These are phyloP conservation scores for Melanaphis sacchari DNA, from an alignment of 1,140 invertebrate species.

Conservation along the genomic window DNA sequence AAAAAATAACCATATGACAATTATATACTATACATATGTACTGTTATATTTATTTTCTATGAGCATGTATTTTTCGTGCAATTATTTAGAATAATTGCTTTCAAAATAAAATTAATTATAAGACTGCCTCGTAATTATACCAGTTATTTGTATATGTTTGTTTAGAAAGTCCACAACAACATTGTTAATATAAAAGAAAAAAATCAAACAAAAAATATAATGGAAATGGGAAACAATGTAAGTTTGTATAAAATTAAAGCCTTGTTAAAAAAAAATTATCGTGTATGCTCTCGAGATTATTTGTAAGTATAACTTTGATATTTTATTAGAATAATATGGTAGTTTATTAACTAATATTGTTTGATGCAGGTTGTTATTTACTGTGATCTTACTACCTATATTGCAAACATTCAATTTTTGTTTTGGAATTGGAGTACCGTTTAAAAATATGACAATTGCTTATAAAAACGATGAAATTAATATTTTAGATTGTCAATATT, in stretches of 20 bases:
- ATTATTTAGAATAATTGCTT: background rate
- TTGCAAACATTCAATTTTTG: constrained; percentile 38
- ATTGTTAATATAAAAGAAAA: background rate
- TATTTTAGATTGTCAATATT: constrained; percentile 22
- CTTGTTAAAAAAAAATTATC: constrained; percentile 30
- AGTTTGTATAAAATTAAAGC: constrained; percentile 1
- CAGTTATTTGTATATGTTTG: background rate
- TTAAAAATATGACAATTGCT: constrained; percentile 31
- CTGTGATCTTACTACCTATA: background rate
- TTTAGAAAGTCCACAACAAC: background rate
- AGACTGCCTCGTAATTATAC: background rate
- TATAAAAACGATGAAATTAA: constrained; percentile 40
- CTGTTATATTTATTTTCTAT: background rate
- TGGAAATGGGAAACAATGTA: background rate
- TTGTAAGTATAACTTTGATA: background rate
- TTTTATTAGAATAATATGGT: background rate
- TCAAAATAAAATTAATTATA: background rate
- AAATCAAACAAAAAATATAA: background rate
- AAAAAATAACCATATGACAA: background rate
- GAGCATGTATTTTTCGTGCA: background rate
- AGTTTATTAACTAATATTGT: background rate
- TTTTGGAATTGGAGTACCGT: background rate
- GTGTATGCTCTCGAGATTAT: constrained; percentile 26
- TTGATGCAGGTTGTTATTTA: constrained; percentile 2
- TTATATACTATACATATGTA: background rate